A percentile compares a stretch with the other conserved stretches of the same genome.
phyloP scores from a whole-genome alignment of 1,140 invertebrate genomes.

The Lordiphosa collinella region DNA sequence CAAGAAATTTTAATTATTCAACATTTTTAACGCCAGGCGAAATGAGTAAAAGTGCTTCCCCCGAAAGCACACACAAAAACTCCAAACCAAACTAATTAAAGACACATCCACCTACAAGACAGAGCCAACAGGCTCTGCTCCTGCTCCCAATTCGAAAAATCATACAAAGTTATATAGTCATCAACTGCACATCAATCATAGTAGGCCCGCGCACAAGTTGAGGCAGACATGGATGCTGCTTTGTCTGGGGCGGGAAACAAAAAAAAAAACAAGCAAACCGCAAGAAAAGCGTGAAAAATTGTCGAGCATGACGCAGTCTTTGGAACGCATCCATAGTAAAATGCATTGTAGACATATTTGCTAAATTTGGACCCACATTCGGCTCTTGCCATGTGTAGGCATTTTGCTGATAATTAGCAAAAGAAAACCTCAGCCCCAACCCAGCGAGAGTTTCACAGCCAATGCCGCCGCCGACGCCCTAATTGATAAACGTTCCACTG shows the following conservation, averaged over 20 bases:
- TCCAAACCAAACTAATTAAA: slow-evolving; percentile 66
- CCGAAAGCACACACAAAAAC: slow-evolving; percentile 14
- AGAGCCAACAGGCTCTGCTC: slow-evolving; percentile 3
- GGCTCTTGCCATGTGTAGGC: slow-evolving; percentile 58
- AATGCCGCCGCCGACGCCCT: slow-evolving; percentile 46
- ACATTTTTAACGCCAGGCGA: slow-evolving; percentile 73
- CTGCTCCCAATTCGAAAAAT: slow-evolving; percentile 44
- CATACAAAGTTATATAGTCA: slow-evolving; percentile 77
- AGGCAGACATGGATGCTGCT: slow-evolving; percentile 28
- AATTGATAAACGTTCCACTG: slow-evolving; percentile 67
- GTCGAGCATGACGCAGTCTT: slow-evolving; percentile 67
- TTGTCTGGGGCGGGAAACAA: slow-evolving; percentile 25
- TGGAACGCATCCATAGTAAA: slow-evolving; percentile 36
- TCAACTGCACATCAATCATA: slow-evolving; percentile 76
- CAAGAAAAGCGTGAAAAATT: slow-evolving; percentile 75
- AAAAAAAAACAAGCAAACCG: slow-evolving; percentile 18
- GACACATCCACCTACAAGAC: slow-evolving; percentile 69
- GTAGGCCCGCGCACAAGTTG: slow-evolving; percentile 46
- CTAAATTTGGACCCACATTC: slow-evolving; percentile 61
- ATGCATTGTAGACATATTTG: slow-evolving; percentile 52
- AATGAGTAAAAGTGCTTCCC: slow-evolving; percentile 37
- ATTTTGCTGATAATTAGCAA: slow-evolving; percentile 73
- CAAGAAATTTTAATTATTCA: slow-evolving; percentile 75
- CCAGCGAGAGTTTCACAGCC: slow-evolving; percentile 29
- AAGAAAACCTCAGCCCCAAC: slow-evolving; percentile 15